phyloP scores from a whole-genome alignment of 2,888 invertebrate species.

The Pollenia labialis region DNA sequence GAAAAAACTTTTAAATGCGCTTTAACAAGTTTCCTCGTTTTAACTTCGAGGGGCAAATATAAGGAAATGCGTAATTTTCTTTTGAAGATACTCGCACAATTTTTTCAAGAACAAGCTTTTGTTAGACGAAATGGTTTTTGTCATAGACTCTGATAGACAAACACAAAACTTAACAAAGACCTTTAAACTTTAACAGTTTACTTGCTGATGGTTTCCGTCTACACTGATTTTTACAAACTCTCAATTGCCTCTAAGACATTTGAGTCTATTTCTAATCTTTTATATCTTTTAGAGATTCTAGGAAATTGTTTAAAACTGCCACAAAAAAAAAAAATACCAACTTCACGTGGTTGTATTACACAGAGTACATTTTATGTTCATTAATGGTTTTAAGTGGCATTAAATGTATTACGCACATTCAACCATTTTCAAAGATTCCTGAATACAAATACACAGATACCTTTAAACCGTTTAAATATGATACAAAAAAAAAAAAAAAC shows the following conservation, averaged over 20 bases:
- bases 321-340: neutral
- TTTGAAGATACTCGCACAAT: neutral
- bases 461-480: no score
- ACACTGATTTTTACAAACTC: conserved; percentile 17
- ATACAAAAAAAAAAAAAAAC: no score
- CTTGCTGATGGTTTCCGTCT: conserved; percentile 48
- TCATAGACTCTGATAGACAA: neutral
- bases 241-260: conserved; percentile 21
- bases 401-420: neutral
- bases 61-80: conserved; percentile 64
- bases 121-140: neutral
- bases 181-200: conserved; percentile 6
- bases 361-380: conserved; percentile 5
- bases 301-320: conserved; percentile 34
- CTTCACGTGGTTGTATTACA: conserved; percentile 29
- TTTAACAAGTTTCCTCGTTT: neutral
- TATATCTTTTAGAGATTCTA: conserved; percentile 22
- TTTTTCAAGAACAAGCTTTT: conserved; percentile 35
- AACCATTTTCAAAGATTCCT: no score
- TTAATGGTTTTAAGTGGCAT: neutral
- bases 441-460: no score
- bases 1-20: conserved; percentile 4
- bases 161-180: conserved; percentile 27
- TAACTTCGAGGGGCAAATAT: neutral
- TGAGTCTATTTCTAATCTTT: neutral